Conservation (phyloP, 2,797 vertebrate genomes). For the Characodon lateralis region DNA sequence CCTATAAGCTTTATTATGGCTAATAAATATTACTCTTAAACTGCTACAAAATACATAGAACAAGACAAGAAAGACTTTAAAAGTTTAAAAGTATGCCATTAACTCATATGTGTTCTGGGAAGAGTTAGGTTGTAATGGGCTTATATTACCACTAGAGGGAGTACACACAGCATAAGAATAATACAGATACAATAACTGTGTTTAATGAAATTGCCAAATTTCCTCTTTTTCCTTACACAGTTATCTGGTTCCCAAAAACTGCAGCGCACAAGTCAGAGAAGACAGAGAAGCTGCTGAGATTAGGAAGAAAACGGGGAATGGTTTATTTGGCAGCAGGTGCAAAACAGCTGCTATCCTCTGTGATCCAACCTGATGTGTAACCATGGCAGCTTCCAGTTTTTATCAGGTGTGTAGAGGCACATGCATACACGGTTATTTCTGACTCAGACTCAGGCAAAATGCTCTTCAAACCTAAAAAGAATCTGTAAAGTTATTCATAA, state of each 20-base stretch:
- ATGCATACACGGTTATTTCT: slow-evolving; percentile 3
- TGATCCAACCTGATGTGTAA: slow-evolving; percentile 64
- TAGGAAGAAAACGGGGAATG: background rate
- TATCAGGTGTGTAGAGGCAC: slow-evolving; percentile 13
- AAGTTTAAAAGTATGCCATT: background rate
- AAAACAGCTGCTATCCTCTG: slow-evolving; percentile 54
- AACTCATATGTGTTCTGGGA: background rate
- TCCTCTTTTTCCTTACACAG: background rate
- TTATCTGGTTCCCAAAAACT: background rate
- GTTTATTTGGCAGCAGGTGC: slow-evolving; percentile 56
- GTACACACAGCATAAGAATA: slow-evolving; percentile 12
- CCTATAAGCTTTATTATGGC: background rate
- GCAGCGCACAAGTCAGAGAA: background rate
- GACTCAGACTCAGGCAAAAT: background rate
- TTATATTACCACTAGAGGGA: slow-evolving; percentile 41
- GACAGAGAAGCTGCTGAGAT: background rate
- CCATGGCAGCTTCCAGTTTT: slow-evolving; percentile 56
- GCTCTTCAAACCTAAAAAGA: background rate
- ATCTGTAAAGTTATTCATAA: background rate
- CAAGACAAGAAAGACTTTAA: background rate
- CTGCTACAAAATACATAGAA: background rate
- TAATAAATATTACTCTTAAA: background rate
- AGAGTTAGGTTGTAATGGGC: slow-evolving; percentile 10
- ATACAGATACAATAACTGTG: background rate
- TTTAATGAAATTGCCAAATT: background rate